Evolutionary conservation across 2,113 vertebrate species (phyloP).

Genomic region (Rhombomys opimus): DNA sequence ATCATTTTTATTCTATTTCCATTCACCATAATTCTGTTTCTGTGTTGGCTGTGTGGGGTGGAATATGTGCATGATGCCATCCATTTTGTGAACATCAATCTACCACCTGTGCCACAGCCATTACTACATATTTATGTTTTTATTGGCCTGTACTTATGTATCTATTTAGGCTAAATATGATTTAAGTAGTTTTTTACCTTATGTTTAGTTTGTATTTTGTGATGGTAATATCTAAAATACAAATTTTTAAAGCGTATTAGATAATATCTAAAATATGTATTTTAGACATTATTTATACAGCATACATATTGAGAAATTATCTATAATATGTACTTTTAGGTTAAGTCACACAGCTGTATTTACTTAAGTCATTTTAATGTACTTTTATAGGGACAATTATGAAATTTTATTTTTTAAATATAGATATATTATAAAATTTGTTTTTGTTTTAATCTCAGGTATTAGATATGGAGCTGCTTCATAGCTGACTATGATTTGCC

Average conservation of each 20-base stretch:
- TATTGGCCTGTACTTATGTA: background rate
- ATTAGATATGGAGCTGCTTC: too few relatives aligned
- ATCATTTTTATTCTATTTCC: background rate
- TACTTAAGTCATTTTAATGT: conserved; percentile 8
- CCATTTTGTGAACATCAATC: background rate
- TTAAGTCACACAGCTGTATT: background rate
- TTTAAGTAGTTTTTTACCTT: conserved; percentile 33
- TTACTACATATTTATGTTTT: background rate
- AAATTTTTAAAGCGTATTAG: too few relatives aligned
- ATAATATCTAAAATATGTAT: background rate
- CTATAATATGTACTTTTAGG: background rate
- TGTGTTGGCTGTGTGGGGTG: background rate
- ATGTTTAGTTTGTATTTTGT: background rate
- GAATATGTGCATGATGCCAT: background rate
- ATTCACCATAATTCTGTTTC: conserved; percentile 36
- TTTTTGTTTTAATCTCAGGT: too few relatives aligned
- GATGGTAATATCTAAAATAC: too few relatives aligned
- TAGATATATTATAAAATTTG: too few relatives aligned
- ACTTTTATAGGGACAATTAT: too few relatives aligned
- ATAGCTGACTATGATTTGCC: too few relatives aligned
- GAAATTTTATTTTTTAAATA: too few relatives aligned
- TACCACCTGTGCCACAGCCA: background rate
- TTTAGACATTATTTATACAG: too few relatives aligned
- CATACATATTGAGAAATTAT: too few relatives aligned
- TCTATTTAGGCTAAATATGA: background rate